Base-by-base conservation (phyloP, 1,140 invertebrate species). In the Coenobita brevimanus region DNA sequence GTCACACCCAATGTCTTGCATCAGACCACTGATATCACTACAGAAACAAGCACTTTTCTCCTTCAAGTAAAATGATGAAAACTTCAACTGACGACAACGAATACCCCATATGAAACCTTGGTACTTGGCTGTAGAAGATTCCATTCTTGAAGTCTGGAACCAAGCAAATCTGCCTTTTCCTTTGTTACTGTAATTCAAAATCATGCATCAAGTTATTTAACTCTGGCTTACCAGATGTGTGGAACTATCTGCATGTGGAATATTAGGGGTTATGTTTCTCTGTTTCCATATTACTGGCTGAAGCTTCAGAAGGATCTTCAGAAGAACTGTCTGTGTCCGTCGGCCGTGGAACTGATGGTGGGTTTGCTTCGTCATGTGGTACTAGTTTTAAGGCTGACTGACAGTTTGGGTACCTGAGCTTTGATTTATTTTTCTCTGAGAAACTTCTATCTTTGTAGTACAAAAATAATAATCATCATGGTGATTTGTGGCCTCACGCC, bases 371-470 rank as follows among this genome's bases (percentile, higher is more conserved):
- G 33, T 80, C 50, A 41, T 41, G 71, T n/a, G n/a, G n/a, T 75
- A 75, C 71, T 41, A 38, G 33, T 75, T 3, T 75, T 24, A 75
- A 41, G 38, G 71, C 71, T 41, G 76, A 79, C 27, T 79, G 27
- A 33, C 76, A 79, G 43, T 50, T 60, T 54, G 54, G 76, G 43
- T 79, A 60, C 43, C 8, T 79, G 54, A 79, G 46, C 46, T 57
- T 79, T 79, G 43, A 79, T 79, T 79, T 79, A 27, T 79, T 79
- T 79, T 54, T 79, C 76, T 27, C 30, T 79, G 76, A 30, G 76
- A 79, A 79, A 79, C 76, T 24, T 1, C 78, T 57, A 60, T 60
- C 78, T 80, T 80, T 54, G 75, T 54, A 46, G 50, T 27, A 79
- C 15, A 79, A 76, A 41, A 79, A 57, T 57, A 54, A n/a, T n/a